Evolutionary conservation across 2,113 vertebrate genomes (phyloP).

Genomic region (Prolemur simus): DNA sequence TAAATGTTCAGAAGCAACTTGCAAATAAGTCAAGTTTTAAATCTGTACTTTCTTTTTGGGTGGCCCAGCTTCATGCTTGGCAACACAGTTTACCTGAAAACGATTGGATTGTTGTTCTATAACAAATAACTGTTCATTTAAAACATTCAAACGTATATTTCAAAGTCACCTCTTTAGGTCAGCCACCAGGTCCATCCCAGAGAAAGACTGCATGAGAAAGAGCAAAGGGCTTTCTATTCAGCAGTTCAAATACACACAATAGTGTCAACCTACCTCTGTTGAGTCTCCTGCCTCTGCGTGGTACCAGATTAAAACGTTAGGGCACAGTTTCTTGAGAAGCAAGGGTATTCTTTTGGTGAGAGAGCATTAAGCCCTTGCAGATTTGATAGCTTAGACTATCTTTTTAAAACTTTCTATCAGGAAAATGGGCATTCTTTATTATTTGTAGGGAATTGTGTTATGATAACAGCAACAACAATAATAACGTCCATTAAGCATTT

Average conservation of each 20-base stretch:
- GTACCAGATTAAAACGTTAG: background rate
- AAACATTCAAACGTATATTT: constrained; percentile 53
- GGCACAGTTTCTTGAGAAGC: background rate
- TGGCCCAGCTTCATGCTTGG: background rate
- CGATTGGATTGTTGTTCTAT: constrained; percentile 13
- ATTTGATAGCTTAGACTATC: background rate
- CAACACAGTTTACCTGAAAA: constrained; percentile 41
- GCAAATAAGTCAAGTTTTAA: constrained; percentile 41
- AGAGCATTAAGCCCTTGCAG: background rate
- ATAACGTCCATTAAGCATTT: background rate
- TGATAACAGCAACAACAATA: background rate
- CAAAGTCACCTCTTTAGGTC: constrained; percentile 23
- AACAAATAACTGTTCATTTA: constrained; percentile 34
- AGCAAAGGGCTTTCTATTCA: background rate
- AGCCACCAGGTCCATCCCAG: constrained; percentile 5
- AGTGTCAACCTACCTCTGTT: background rate
- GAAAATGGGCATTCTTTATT: background rate
- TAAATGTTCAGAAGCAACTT: constrained; percentile 40
- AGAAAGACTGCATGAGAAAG: background rate
- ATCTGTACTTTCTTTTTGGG: constrained; percentile 21
- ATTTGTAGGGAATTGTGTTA: background rate
- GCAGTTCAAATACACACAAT: background rate
- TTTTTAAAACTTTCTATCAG: background rate
- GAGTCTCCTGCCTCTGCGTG: background rate
- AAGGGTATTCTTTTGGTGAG: background rate